Percentiles rank a stretch among this genome's conserved stretches.
phyloP scores from a whole-genome alignment of 2,888 invertebrate species.

The Liodrosophila aerea region DNA sequence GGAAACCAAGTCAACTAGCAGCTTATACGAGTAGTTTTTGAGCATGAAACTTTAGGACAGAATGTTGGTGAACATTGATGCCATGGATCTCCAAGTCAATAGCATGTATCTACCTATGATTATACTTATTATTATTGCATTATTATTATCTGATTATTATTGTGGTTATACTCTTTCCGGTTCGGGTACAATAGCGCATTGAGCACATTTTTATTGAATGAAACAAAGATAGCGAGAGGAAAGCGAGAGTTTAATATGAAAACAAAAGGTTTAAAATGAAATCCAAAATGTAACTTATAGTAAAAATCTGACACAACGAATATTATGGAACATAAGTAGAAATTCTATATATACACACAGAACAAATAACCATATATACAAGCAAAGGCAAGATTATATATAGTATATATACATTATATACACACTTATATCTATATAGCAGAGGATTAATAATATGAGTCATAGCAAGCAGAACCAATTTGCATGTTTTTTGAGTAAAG shows the following conservation, averaged over 20 bases:
- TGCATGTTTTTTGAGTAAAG: constrained; percentile 72
- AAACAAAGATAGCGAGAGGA: constrained; percentile 30
- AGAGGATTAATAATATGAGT: constrained; percentile 42
- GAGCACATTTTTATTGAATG: constrained; percentile 53
- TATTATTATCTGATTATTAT: constrained; percentile 26
- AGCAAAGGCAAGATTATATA: constrained; percentile 39
- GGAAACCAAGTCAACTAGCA: constrained; percentile 51
- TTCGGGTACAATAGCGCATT: constrained; percentile 42
- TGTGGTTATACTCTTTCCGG: constrained; percentile 35
- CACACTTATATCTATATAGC: constrained; percentile 51
- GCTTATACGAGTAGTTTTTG: constrained; percentile 66
- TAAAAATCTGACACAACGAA: constrained; percentile 83
- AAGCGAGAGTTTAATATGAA: constrained; percentile 26
- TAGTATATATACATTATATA: constrained; percentile 52
- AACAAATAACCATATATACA: constrained; percentile 74
- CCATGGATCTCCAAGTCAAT: constrained; percentile 60
- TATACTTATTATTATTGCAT: constrained; percentile 25
- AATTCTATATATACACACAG: constrained; percentile 80
- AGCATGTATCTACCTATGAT: constrained; percentile 46
- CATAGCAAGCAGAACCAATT: constrained; percentile 74
- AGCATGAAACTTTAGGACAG: constrained; percentile 31
- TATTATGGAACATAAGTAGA: constrained; percentile 83
- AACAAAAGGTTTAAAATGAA: constrained; percentile 68
- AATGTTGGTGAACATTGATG: constrained; percentile 37
- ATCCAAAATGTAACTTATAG: constrained; percentile 79